A percentile compares a stretch with the other conserved stretches of the same genome.
These are phyloP conservation scores for Mellilla xanthometata DNA, from an alignment of 2,888 invertebrate genomes.

Conservation along the genomic window DNA sequence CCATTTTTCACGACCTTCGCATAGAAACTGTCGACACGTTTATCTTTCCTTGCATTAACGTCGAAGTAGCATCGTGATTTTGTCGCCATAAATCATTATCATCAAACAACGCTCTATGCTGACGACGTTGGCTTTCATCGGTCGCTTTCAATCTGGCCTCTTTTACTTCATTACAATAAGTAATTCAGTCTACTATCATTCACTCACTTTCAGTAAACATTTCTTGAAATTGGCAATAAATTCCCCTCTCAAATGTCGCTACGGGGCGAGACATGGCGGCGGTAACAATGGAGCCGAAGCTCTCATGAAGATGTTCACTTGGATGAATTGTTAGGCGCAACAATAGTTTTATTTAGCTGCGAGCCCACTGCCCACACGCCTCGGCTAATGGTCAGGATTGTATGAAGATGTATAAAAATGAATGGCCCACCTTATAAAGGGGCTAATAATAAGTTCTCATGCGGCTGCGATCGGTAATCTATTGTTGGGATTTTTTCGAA, in stretches of 20 bases:
- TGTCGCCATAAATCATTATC: constrained; percentile 79
- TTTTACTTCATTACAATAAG: constrained; percentile 80
- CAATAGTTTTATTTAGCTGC: constrained; percentile 81
- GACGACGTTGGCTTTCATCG: constrained; percentile 70
- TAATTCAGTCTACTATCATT: constrained; percentile 76
- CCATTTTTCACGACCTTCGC: constrained; percentile 48
- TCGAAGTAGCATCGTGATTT: constrained; percentile 70
- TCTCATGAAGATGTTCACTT: constrained; percentile 79
- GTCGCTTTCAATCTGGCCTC: constrained; percentile 77
- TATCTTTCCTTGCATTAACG: constrained; percentile 72
- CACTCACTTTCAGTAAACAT: constrained; percentile 77
- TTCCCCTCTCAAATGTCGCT: constrained; percentile 70
- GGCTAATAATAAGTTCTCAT: constrained; percentile 80
- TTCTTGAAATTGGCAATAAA: constrained; percentile 79
- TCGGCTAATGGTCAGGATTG: constrained; percentile 76
- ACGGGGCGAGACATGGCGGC: constrained; percentile 50
- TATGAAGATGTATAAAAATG: constrained; percentile 78
- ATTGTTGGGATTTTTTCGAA: constrained; percentile 73
- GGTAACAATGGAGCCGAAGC: constrained; percentile 65
- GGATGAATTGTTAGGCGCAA: constrained; percentile 72
- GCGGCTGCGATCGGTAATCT: constrained; percentile 67
- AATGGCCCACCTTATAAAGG: constrained; percentile 69
- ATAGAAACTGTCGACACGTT: constrained; percentile 62
- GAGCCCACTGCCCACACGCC: constrained; percentile 81
- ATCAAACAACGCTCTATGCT: constrained; percentile 64